Conservation (phyloP, 2,113 vertebrate genomes). For the Struthidea cinerea region DNA sequence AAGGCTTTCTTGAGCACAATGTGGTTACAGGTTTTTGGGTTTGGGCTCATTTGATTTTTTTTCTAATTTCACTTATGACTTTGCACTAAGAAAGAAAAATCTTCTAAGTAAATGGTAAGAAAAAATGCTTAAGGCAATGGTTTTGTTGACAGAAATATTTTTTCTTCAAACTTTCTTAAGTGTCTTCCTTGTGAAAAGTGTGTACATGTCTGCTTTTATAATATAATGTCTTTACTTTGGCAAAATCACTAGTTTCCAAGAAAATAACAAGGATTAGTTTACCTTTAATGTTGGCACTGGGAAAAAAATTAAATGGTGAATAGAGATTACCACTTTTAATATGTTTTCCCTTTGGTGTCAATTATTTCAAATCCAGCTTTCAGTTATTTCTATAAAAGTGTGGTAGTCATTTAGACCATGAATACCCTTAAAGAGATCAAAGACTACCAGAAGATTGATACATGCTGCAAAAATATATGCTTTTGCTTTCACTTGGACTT, state of each 20-base stretch:
- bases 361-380: constrained; percentile 74
- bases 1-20: not conserved
- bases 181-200: not conserved
- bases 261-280: constrained; percentile 36
- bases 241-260: constrained; percentile 43
- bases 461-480: constrained; percentile 53
- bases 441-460: constrained; percentile 62
- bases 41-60: not conserved
- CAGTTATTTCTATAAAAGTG: constrained; percentile 64
- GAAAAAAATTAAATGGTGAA: constrained; percentile 26
- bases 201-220: not conserved
- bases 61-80: not conserved
- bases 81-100: not conserved
- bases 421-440: constrained; percentile 70
- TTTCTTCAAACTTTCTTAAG: not conserved
- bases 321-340: constrained; percentile 62
- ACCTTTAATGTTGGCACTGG: constrained; percentile 37
- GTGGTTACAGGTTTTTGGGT: not conserved
- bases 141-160: not conserved
- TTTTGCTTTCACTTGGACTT: constrained; percentile 50
- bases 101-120: not conserved
- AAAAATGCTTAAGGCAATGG: not conserved
- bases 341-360: constrained; percentile 72
- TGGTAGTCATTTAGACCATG: constrained; percentile 65
- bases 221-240: not conserved